Percentiles rank a stretch among this genome's conserved stretches.
Conservation (phyloP, 2,888 invertebrate species). For the Phlogophora meticulosa region DNA sequence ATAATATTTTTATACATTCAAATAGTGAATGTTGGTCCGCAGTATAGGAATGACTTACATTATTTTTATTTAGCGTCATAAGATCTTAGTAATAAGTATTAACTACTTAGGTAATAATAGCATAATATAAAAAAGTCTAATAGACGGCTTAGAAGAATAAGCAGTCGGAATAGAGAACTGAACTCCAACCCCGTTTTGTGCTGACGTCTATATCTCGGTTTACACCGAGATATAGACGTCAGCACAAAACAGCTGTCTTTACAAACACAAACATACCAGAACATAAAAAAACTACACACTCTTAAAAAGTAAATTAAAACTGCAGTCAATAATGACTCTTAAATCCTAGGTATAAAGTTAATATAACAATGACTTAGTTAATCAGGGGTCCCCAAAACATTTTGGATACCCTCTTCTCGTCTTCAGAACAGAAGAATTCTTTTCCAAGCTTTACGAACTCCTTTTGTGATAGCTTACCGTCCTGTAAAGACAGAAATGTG, state of each 20-base stretch:
- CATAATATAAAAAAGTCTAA: not conserved
- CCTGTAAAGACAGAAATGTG: conserved; percentile 78
- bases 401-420: conserved; percentile 94
- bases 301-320: conserved; percentile 22
- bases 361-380: conserved; percentile 78
- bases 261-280: conserved; percentile 10
- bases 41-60: conserved; percentile 47
- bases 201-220: too few species aligned
- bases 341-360: conserved; percentile 29
- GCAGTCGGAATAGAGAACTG: not conserved
- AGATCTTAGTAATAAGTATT: conserved; percentile 25
- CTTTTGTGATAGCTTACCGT: conserved; percentile 94
- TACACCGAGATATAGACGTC: too few species aligned
- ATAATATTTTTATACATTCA: conserved; percentile 54
- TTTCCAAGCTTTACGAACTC: conserved; percentile 96
- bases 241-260: conserved; percentile 8
- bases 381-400: conserved; percentile 96
- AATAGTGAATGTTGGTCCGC: conserved; percentile 48
- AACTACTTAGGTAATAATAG: conserved; percentile 21
- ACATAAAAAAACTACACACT: conserved; percentile 10
- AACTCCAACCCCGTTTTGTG: not conserved
- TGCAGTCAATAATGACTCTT: conserved; percentile 54
- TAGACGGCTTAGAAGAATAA: not conserved
- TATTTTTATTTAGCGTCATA: conserved; percentile 47
- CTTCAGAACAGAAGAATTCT: conserved; percentile 95